These are phyloP conservation scores for Leptobrachium leishanense DNA, from an alignment of 2,113 vertebrate species.

Conservation along the genomic window DNA sequence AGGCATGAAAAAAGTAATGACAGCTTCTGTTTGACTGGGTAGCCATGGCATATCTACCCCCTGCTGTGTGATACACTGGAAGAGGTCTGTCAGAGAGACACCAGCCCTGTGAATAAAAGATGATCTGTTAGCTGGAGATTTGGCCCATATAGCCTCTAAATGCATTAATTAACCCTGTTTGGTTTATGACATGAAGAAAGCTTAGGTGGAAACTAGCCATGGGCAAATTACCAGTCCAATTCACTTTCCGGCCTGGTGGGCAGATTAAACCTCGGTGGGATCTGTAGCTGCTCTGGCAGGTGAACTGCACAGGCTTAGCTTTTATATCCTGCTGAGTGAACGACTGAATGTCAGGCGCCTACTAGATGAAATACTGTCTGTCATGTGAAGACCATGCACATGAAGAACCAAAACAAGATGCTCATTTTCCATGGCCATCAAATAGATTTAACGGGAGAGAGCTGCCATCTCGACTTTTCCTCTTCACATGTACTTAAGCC, in stretches of 20 bases:
- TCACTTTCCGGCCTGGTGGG: slow-evolving; percentile 27
- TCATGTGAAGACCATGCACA: not conserved
- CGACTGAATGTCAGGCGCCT: not conserved
- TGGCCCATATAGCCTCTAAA: slow-evolving; percentile 50
- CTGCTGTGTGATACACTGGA: slow-evolving; percentile 56
- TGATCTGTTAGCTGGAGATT: slow-evolving; percentile 57
- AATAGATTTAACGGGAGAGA: not conserved
- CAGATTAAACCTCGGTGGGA: not conserved
- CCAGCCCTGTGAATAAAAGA: slow-evolving; percentile 62
- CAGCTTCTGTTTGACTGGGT: slow-evolving; percentile 61
- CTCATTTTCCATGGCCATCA: not conserved
- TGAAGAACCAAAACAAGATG: not conserved
- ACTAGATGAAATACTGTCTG: slow-evolving; percentile 2
- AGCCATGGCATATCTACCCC: slow-evolving; percentile 61
- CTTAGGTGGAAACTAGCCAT: slow-evolving; percentile 11
- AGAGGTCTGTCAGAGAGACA: slow-evolving; percentile 58
- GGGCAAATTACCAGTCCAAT: slow-evolving; percentile 23
- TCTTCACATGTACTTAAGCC: too few relatives aligned
- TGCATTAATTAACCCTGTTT: slow-evolving; percentile 58
- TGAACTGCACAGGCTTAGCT: slow-evolving; percentile 4
- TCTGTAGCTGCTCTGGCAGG: slow-evolving; percentile 12
- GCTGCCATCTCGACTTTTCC: not conserved
- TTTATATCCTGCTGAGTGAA: slow-evolving; percentile 1
- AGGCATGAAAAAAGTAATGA: slow-evolving; percentile 61
- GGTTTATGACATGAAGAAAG: slow-evolving; percentile 32